phyloP scores from a whole-genome alignment of 2,113 vertebrate genomes.

The Acanthochromis polyacanthus region DNA sequence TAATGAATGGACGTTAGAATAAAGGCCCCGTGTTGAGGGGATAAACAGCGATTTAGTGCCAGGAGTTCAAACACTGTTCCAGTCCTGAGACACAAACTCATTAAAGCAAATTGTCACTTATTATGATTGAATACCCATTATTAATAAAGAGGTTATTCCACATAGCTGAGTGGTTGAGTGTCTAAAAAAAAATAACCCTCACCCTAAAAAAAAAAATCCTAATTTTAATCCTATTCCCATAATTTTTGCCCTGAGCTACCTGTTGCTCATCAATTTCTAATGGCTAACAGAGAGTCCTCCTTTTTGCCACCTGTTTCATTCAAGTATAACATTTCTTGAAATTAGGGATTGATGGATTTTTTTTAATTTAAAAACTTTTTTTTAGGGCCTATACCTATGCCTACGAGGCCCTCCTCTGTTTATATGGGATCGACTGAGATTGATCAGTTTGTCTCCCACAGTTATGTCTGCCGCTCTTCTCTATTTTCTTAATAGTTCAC shows the following conservation, averaged over 20 bases:
- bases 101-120: constrained; percentile 32
- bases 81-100: constrained; percentile 22
- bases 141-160: not conserved
- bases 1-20: constrained; percentile 65
- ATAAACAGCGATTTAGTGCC: constrained; percentile 53
- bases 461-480: no score
- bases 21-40: constrained; percentile 35
- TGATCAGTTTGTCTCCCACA: no score
- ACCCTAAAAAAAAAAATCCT: no score
- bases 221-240: not conserved
- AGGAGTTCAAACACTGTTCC: constrained; percentile 14
- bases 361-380: no score
- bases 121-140: not conserved
- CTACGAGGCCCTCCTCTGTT: no score
- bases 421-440: no score
- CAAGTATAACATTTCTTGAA: no score
- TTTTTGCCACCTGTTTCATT: no score
- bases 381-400: no score
- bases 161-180: constrained; percentile 1
- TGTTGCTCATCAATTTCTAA: not conserved
- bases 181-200: not conserved
- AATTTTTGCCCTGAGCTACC: not conserved
- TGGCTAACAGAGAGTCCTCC: not conserved
- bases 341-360: no score
- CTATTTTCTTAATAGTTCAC: no score